Conservation (phyloP, 2,888 invertebrate genomes). For the Cryptosula pallasiana region DNA sequence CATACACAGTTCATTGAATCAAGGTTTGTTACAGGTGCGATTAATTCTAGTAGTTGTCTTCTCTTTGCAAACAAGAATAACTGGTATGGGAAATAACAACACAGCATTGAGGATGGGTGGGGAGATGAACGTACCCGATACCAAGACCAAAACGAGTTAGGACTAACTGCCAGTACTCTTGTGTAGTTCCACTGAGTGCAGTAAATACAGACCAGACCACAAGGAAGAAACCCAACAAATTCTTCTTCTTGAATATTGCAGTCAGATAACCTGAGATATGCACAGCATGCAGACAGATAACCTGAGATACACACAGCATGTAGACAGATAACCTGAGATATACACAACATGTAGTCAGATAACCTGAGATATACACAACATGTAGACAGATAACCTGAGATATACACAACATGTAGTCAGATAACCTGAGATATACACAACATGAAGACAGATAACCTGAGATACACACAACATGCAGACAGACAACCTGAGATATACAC, state of each 20-base stretch:
- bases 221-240: constrained; percentile 70
- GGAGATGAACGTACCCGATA: constrained; percentile 63
- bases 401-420: not conserved
- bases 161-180: constrained; percentile 83
- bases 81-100: too few relatives aligned
- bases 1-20: too few relatives aligned
- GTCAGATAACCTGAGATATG: constrained; percentile 17
- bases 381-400: not conserved
- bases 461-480: not conserved
- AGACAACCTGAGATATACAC: not conserved
- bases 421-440: not conserved
- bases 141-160: constrained; percentile 79
- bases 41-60: too few relatives aligned
- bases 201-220: constrained; percentile 76
- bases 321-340: not conserved
- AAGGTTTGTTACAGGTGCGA: too few relatives aligned
- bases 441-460: not conserved
- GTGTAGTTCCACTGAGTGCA: constrained; percentile 75
- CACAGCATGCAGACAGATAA: too few relatives aligned
- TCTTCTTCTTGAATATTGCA: constrained; percentile 57
- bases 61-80: too few relatives aligned
- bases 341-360: not conserved
- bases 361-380: not conserved
- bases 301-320: too few relatives aligned
- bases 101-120: too few relatives aligned